Conservation (phyloP, 2,888 invertebrate species). For the Mythimna albipuncta region DNA sequence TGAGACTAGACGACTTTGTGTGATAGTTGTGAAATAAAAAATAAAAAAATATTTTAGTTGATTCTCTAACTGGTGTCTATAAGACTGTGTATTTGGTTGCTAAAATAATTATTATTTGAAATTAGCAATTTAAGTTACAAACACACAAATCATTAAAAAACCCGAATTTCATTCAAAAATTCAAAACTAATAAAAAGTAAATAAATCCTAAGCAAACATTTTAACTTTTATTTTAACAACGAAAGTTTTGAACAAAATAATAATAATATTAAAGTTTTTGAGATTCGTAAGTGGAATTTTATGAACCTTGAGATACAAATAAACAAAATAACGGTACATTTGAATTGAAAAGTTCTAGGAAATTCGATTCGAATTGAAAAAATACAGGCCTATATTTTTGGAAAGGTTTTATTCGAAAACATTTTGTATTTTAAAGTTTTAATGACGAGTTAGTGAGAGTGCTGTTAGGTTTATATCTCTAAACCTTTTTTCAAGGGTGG, state of each 20-base stretch:
- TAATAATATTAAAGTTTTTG: constrained; percentile 48
- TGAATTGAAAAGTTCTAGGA: constrained; percentile 9
- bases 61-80: no score
- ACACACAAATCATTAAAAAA: not conserved
- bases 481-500: no score
- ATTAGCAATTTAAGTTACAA: not conserved
- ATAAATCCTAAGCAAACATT: constrained; percentile 10
- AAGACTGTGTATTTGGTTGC: no score
- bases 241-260: constrained; percentile 43
- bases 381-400: not conserved
- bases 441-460: not conserved
- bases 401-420: not conserved
- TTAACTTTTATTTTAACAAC: constrained; percentile 30
- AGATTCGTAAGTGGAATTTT: constrained; percentile 30
- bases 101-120: no score
- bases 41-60: no score
- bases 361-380: constrained; percentile 5
- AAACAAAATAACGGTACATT: constrained; percentile 33
- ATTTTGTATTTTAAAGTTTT: not conserved
- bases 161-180: not conserved
- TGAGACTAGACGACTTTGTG: no score
- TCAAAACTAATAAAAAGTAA: not conserved
- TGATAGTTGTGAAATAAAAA: no score
- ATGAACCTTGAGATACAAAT: constrained; percentile 15
- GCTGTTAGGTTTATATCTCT: no score